phyloP scores from a whole-genome alignment of 2,113 vertebrate genomes.

The Stegastes partitus region DNA sequence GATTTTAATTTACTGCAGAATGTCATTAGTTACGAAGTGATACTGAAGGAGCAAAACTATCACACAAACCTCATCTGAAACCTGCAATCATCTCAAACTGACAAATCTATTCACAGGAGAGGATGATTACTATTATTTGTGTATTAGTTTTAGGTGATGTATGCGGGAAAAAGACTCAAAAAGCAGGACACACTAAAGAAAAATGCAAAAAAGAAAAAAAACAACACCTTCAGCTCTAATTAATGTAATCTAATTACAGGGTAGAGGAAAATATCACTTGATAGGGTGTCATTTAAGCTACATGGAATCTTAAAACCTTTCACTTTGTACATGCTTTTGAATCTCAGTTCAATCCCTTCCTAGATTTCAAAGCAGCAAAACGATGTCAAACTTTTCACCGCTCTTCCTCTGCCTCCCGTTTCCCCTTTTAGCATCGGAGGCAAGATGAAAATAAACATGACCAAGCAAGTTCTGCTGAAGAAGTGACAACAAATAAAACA shows the following conservation, averaged over 20 bases:
- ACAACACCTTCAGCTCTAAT: background rate
- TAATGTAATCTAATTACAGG: background rate
- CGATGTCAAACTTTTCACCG: background rate
- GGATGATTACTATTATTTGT: background rate
- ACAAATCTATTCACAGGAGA: background rate
- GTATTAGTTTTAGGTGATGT: background rate
- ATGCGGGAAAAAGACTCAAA: background rate
- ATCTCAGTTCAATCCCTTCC: too few relatives aligned
- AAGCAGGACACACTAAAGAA: background rate
- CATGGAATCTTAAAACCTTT: constrained; percentile 1
- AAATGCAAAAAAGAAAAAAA: too few relatives aligned
- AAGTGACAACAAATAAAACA: too few relatives aligned
- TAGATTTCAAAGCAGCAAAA: background rate
- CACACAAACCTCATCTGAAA: background rate
- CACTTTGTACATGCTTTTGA: too few relatives aligned
- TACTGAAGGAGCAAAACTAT: background rate
- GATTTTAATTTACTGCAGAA: background rate
- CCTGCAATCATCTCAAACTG: background rate
- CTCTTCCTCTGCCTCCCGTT: too few relatives aligned
- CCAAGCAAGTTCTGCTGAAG: too few relatives aligned
- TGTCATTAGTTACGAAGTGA: background rate
- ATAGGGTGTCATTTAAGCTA: background rate
- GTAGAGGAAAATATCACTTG: background rate
- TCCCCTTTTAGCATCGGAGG: too few relatives aligned
- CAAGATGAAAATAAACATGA: too few relatives aligned